phyloP scores from a whole-genome alignment of 2,113 vertebrate species.

The Pangasianodon gigas region DNA sequence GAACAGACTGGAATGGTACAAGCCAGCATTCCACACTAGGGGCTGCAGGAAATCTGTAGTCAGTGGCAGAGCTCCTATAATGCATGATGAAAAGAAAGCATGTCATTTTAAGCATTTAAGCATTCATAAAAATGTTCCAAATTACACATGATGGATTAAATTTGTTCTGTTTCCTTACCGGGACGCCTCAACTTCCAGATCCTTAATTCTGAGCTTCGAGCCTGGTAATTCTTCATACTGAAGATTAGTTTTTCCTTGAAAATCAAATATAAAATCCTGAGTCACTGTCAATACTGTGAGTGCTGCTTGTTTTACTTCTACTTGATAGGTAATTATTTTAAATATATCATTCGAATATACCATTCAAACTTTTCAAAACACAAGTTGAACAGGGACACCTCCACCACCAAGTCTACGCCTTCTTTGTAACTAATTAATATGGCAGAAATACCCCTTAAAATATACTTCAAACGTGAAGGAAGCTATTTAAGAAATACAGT shows the following conservation, averaged over 20 bases:
- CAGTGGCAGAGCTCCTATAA: constrained; percentile 41
- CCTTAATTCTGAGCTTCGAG: constrained; percentile 24
- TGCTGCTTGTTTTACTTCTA: not conserved
- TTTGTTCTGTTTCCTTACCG: not conserved
- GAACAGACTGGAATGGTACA: constrained; percentile 37
- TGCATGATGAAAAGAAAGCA: not conserved
- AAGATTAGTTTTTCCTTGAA: constrained; percentile 37
- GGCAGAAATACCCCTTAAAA: too few relatives aligned
- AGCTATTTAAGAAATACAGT: too few relatives aligned
- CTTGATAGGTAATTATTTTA: not conserved
- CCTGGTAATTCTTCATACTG: constrained; percentile 30
- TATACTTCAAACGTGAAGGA: too few relatives aligned
- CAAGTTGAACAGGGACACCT: too few relatives aligned
- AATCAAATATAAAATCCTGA: not conserved
- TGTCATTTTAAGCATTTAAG: too few relatives aligned
- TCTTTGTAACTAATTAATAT: too few relatives aligned
- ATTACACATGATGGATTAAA: not conserved
- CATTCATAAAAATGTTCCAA: not conserved
- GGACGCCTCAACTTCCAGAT: not conserved
- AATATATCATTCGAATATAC: too few relatives aligned
- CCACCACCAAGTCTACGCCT: too few relatives aligned
- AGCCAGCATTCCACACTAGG: constrained; percentile 46
- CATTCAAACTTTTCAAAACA: too few relatives aligned
- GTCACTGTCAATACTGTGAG: not conserved
- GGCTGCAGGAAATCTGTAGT: constrained; percentile 39